phyloP scores from a whole-genome alignment of 2,113 vertebrate species.

The Nannospalax galili region DNA sequence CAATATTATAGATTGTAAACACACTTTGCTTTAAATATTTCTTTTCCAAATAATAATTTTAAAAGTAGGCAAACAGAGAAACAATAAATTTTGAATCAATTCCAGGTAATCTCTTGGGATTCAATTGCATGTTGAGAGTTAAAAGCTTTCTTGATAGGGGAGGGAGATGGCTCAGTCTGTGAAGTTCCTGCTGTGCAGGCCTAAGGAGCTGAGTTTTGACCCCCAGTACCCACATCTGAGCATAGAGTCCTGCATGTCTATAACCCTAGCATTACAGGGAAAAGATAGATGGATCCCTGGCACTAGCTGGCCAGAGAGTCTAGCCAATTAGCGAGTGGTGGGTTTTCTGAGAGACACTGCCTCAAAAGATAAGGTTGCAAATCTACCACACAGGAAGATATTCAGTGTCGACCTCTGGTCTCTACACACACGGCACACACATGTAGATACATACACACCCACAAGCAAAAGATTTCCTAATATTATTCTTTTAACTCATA shows the following conservation, averaged over 20 bases:
- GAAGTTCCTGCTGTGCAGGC: neutral
- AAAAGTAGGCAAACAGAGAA: conserved; percentile 1
- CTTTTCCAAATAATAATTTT: neutral
- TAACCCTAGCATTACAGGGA: neutral
- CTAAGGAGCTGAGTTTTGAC: neutral
- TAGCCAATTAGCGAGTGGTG: no score
- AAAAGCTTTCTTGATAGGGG: neutral
- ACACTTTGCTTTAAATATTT: neutral
- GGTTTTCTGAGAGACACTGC: neutral
- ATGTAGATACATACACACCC: no score
- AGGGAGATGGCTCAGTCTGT: neutral
- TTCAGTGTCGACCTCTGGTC: neutral
- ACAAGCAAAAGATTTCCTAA: neutral
- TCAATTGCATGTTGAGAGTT: neutral
- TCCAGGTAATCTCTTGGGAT: neutral
- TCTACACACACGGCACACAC: neutral
- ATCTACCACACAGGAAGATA: neutral
- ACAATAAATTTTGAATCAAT: neutral
- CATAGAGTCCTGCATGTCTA: neutral
- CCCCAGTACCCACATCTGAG: neutral
- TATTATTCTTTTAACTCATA: neutral
- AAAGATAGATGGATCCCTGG: neutral
- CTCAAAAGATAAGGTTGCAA: neutral
- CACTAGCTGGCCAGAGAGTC: no score
- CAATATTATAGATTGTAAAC: neutral